Evolutionary conservation across 1,140 invertebrate species (phyloP).

Genomic region (Drosophila virilis): DNA sequence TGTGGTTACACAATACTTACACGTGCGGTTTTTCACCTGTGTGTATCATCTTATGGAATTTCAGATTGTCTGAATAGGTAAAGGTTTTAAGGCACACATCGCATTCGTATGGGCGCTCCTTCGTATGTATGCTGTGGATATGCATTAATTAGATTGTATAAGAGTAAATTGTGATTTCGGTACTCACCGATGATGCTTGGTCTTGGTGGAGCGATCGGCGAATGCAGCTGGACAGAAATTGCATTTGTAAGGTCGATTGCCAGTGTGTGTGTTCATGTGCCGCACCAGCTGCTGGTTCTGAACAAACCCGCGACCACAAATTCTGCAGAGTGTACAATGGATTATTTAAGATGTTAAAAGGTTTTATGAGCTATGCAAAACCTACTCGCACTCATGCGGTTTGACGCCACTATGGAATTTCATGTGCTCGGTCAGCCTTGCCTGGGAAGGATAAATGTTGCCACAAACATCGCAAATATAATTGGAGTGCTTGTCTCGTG

Average conservation of each 20-base stretch:
- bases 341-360: neutral
- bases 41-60: slow-evolving; percentile 85
- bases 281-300: slow-evolving; percentile 76
- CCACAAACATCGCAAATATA: slow-evolving; percentile 82
- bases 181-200: slow-evolving; percentile 86
- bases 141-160: neutral
- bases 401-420: slow-evolving; percentile 76
- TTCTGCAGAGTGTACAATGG: slow-evolving; percentile 40
- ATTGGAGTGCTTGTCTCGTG: slow-evolving; percentile 53
- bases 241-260: slow-evolving; percentile 88
- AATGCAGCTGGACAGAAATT: slow-evolving; percentile 89
- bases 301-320: slow-evolving; percentile 76
- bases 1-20: slow-evolving; percentile 29
- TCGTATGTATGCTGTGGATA: slow-evolving; percentile 87
- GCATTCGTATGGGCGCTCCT: slow-evolving; percentile 90
- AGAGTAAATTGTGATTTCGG: neutral
- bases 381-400: slow-evolving; percentile 81
- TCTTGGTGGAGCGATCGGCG: slow-evolving; percentile 87
- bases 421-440: slow-evolving; percentile 75
- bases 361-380: rapidly evolving
- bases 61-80: slow-evolving; percentile 87
- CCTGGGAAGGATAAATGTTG: slow-evolving; percentile 76
- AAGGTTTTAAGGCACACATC: slow-evolving; percentile 89
- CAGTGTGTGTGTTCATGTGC: slow-evolving; percentile 81
- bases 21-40: slow-evolving; percentile 72